Base-by-base conservation (phyloP, 2,113 vertebrate species). In the Labeo catla region DNA sequence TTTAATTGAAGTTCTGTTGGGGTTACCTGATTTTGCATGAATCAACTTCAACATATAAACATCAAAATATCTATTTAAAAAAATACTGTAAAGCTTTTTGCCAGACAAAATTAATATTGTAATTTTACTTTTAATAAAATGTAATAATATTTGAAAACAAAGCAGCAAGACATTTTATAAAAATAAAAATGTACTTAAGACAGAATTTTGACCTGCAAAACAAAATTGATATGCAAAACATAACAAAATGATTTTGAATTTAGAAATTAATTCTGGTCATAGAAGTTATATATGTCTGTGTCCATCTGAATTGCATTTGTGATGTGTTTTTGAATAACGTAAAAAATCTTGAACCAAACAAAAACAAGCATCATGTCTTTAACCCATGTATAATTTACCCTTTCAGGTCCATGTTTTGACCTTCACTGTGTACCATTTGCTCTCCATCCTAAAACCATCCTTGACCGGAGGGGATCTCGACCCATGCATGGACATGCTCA, bases 321-420 rank as follows among this genome's bases (percentile, higher is more conserved):
- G 12, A 28, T 34, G 28, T 15, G 9, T 7, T 36, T 68, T 68
- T 16, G 0, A 39, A 43, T 36, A 66, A 36, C 6, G 13, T 2
- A 34, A 70, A 15, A 43, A 7, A 70, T 36, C 3, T 45, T 72
- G 68, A 10, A 74, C 72, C 36, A 36, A 83, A 63, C 23, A 8
- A 61, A 28, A 72, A 76, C 7, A 19, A 72, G n/a, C 23, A 1
- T 9, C 13, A 39, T 16, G 21, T 21, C 39, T 68, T 9, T 36
- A 2, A 19, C 43, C 15, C 13, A 1, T 54, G 28, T 4, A 23
- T 81, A 52, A 65, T 49, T 47, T 68, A 4, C 87, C 43, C 21
- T 90, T 21, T 19, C 90, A 99, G 98, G 95, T 99, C 76, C 98
- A 99, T 0, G 98, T 99, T 83, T 90, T 99, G 45, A 98, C 97